These are phyloP conservation scores for Leptopilina boulardi DNA, from an alignment of 1,140 invertebrate genomes.

Conservation along the genomic window DNA sequence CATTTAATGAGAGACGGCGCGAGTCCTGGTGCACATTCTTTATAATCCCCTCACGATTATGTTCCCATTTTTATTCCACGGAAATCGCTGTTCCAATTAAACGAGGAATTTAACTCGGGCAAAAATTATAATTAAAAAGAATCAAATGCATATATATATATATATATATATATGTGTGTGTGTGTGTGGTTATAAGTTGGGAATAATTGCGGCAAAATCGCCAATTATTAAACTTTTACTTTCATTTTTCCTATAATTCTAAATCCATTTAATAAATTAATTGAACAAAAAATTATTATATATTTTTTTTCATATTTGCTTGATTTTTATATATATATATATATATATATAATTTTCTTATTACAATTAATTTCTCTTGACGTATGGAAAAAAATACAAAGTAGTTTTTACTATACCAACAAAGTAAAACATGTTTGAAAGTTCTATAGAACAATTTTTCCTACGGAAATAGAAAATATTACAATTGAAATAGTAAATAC, in stretches of 20 bases:
- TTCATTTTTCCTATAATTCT: neutral
- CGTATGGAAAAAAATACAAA: too few species aligned
- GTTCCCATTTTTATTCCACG: slow-evolving; percentile 9
- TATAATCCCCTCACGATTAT: neutral
- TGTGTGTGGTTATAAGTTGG: neutral
- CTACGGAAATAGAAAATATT: too few species aligned
- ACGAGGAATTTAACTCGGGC: neutral
- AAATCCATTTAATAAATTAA: neutral
- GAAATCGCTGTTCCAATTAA: slow-evolving; percentile 14
- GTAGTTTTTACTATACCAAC: too few species aligned
- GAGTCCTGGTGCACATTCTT: neutral
- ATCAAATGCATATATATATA: neutral
- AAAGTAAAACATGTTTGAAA: too few species aligned
- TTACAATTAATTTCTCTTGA: too few species aligned
- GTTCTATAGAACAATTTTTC: too few species aligned
- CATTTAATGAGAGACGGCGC: slow-evolving; percentile 4
- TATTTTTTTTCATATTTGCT: too few species aligned
- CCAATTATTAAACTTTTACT: slow-evolving; percentile 8
- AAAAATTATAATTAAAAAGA: slow-evolving; percentile 19
- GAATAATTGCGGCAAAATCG: slow-evolving; percentile 3
- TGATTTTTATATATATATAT: too few species aligned
- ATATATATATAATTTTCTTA: too few species aligned
- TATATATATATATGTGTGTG: too few species aligned
- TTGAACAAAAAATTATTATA: neutral
- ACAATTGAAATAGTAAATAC: too few species aligned